A percentile compares a stretch with the other conserved stretches of the same genome.
These are phyloP conservation scores for Polypedilum pembai DNA, from an alignment of 1,140 invertebrate species.

Conservation along the genomic window DNA sequence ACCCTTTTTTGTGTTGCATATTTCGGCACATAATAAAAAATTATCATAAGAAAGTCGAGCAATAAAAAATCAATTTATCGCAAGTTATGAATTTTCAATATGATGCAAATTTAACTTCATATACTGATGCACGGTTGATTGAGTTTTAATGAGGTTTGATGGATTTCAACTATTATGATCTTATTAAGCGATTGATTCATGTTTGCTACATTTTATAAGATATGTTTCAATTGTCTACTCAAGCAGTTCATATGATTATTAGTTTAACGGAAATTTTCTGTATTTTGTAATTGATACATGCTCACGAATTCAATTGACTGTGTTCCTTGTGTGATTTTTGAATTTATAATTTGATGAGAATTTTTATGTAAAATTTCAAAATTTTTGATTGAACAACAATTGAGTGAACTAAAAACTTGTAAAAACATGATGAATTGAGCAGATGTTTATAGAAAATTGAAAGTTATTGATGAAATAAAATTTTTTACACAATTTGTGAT, in stretches of 20 bases:
- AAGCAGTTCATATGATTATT: background rate
- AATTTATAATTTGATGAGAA: no score
- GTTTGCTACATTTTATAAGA: background rate
- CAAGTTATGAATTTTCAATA: background rate
- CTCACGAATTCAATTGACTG: no score
- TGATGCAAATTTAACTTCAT: background rate
- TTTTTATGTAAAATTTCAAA: no score
- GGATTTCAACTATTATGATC: slow-evolving; percentile 1
- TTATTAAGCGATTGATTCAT: background rate
- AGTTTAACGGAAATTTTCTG: background rate
- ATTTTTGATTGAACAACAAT: no score
- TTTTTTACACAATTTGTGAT: no score
- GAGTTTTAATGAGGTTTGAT: slow-evolving; percentile 13
- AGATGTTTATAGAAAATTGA: no score
- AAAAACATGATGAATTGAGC: no score
- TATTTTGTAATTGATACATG: background rate
- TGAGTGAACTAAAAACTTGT: no score
- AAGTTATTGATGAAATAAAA: no score
- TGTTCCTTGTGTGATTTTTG: no score
- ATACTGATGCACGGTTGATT: background rate
- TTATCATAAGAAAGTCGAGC: background rate
- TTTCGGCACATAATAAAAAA: background rate
- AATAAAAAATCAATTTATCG: slow-evolving; percentile 14
- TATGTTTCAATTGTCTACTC: background rate
- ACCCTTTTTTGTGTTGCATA: background rate